These are phyloP conservation scores for Drosophila nigromelanica DNA, from an alignment of 1,140 invertebrate genomes.

Conservation along the genomic window DNA sequence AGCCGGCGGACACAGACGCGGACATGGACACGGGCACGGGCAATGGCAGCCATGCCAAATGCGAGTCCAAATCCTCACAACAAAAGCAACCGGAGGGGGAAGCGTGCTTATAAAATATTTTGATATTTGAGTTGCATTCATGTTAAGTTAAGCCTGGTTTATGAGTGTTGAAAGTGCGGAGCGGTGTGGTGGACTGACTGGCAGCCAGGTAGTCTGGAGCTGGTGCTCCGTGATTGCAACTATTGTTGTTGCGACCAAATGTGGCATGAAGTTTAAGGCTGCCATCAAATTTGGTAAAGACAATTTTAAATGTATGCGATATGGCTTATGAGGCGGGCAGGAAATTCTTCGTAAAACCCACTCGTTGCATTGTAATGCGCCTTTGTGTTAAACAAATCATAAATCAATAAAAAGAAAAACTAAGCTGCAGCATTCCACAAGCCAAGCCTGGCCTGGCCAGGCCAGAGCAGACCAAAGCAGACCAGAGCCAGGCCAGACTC, in stretches of 20 bases:
- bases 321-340: constrained; percentile 62
- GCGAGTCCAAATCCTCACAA: constrained; percentile 32
- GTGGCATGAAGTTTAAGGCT: constrained; percentile 81
- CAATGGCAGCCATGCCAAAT: constrained; percentile 42
- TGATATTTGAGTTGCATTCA: constrained; percentile 79
- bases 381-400: constrained; percentile 82
- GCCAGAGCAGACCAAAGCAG: background rate
- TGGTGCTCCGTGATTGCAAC: constrained; percentile 72
- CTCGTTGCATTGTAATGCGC: constrained; percentile 72
- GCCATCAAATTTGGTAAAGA: constrained; percentile 81
- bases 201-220: constrained; percentile 17
- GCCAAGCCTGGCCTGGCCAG: background rate
- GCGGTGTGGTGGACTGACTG: constrained; percentile 4
- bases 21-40: constrained; percentile 2
- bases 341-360: constrained; percentile 74
- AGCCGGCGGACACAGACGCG: constrained; percentile 5
- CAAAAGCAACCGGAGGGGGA: constrained; percentile 15
- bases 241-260: constrained; percentile 80
- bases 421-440: constrained; percentile 72
- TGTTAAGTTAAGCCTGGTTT: constrained; percentile 82
- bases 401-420: constrained; percentile 82
- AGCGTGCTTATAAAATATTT: constrained; percentile 73
- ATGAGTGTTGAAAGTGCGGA: constrained; percentile 73
- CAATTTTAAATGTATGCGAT: constrained; percentile 75
- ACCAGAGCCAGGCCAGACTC: constrained; percentile 14